phyloP scores from a whole-genome alignment of 2,113 vertebrate genomes.

The Regulus satrapa region DNA sequence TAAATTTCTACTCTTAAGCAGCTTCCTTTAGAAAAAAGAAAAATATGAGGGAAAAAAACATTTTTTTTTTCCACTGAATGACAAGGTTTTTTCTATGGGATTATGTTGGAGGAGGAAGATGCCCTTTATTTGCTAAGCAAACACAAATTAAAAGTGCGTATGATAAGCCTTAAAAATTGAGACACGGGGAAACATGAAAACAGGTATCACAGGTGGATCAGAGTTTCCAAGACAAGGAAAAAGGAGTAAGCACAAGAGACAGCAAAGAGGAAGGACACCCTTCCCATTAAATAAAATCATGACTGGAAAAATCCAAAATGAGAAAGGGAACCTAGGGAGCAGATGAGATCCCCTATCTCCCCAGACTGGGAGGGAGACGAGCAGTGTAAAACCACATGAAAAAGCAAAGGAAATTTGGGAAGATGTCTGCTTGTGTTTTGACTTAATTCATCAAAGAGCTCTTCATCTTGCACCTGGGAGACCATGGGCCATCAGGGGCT shows the following conservation, averaged over 20 bases:
- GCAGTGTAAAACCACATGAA: background rate
- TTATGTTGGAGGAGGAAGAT: background rate
- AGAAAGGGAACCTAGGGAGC: background rate
- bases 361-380: fast-evolving
- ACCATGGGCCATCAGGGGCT: background rate
- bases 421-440: background rate
- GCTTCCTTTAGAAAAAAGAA: background rate
- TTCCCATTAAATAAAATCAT: background rate
- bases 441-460: background rate
- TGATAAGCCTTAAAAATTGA: background rate
- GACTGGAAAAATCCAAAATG: background rate
- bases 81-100: background rate
- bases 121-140: background rate
- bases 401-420: background rate
- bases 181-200: background rate
- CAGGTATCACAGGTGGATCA: background rate
- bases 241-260: background rate
- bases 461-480: background rate
- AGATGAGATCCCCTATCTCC: background rate
- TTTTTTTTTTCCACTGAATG: background rate
- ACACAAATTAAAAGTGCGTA: fast-evolving
- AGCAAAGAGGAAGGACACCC: background rate
- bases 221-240: background rate
- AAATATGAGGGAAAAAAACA: background rate
- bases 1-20: background rate